Evolutionary conservation across 1,140 invertebrate genomes (phyloP).

Genomic region (Eulimnadia texana): DNA sequence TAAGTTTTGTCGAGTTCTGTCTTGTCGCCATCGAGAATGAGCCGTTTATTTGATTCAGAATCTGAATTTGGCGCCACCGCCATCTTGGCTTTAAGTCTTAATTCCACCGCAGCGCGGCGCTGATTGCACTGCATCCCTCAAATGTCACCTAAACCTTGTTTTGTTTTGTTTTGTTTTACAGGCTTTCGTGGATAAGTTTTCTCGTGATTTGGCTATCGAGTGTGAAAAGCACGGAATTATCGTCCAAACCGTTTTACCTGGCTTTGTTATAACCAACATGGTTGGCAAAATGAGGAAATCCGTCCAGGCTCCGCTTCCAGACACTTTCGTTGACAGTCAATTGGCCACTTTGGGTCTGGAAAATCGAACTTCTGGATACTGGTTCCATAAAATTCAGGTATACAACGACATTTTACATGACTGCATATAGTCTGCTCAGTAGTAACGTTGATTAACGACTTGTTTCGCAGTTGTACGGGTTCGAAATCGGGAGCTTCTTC

Average conservation of each 20-base stretch:
- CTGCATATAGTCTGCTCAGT: neutral
- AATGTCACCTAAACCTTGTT: neutral
- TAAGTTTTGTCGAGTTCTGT: neutral
- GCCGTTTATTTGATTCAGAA: neutral
- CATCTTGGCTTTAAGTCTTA: too few species aligned
- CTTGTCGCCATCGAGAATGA: neutral
- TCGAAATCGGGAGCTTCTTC: neutral
- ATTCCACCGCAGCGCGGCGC: neutral
- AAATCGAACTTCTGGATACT: constrained; percentile 58
- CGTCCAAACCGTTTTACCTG: constrained; percentile 72
- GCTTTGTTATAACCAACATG: constrained; percentile 87
- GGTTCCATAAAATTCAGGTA: constrained; percentile 16
- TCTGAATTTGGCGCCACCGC: neutral
- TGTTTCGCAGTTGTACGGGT: constrained; percentile 11
- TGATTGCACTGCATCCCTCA: neutral
- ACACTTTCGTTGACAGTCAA: constrained; percentile 57
- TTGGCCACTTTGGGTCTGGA: constrained; percentile 60
- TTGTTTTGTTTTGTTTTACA: constrained; percentile 22
- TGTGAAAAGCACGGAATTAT: constrained; percentile 59
- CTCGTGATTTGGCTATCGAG: constrained; percentile 62
- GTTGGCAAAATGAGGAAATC: constrained; percentile 62
- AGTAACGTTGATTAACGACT: neutral
- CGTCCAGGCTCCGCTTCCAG: constrained; percentile 60
- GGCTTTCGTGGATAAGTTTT: constrained; percentile 75
- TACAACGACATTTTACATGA: neutral